Base-by-base conservation (phyloP, 2,113 vertebrate genomes). In the Phylloscopus trochiloides region DNA sequence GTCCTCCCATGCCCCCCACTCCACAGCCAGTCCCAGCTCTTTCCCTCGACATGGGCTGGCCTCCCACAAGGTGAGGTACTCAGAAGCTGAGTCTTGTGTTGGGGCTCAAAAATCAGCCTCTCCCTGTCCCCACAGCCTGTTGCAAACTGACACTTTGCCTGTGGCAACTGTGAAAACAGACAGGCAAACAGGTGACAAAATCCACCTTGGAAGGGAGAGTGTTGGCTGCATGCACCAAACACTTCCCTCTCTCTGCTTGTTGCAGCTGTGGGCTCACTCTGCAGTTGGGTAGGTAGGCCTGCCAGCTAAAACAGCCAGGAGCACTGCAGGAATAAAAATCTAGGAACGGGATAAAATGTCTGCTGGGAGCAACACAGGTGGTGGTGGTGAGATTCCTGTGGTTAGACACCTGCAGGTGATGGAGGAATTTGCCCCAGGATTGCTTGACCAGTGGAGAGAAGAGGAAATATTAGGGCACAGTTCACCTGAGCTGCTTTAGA, bases 21-120 rank as follows among this genome's bases (percentile, higher is more conserved):
- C 42, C 1, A 0, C 54, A 40, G 38, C 26, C 47, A 1, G 3
- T 10, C 47, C 36, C 25, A 36, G 1, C 1, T 7, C 24, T 63
- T 88, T 47, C 32, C 58, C 25, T 45, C 7, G 0, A 0, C 8
- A 0, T 18, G 50, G 10, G 6, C 3, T 40, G n/a, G 20, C 14
- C 24, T 58, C 43, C 32, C 2, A 1, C 40, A 19, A 28, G 10
- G 25, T 12, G 25, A 40, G 17, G 13, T 3, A 2, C 7, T 15
- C n/a, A 15, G 47, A 59, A 36, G 7, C 12, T 10, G 63, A 24
- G 20, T 43, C 43, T 63, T 32, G 26, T 7, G 19, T 6, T 20
- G 4, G 7, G 28, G 34, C 32, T 80, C 17, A 1, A 74, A 88
- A 76, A 72, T 29, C 79, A 59, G 45, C 40, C 14, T 71, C 34